Evolutionary conservation across 2,113 vertebrate genomes (phyloP).

Genomic region (Lagopus leucura): DNA sequence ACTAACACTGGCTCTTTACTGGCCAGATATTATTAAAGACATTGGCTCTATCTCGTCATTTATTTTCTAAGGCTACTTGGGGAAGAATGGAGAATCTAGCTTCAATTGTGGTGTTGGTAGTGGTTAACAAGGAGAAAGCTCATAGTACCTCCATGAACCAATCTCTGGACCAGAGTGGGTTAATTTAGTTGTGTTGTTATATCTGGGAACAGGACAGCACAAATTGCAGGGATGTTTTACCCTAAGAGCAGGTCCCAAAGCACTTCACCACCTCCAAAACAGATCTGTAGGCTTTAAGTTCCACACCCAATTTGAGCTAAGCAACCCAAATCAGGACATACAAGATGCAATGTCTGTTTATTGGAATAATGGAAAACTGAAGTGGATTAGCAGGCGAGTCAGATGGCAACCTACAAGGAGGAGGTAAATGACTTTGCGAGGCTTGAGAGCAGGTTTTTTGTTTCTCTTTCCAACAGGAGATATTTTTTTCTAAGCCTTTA

Average conservation of each 20-base stretch:
- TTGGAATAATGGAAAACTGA: not conserved
- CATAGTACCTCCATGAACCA: not conserved
- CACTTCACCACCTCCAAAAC: constrained; percentile 3
- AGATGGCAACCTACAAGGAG: not conserved
- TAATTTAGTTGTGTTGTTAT: constrained; percentile 10
- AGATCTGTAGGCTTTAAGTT: not conserved
- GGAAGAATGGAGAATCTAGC: not conserved
- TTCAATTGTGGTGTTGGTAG: not conserved
- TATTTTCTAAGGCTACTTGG: not conserved
- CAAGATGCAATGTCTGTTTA: not conserved
- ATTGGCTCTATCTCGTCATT: not conserved
- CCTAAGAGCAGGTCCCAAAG: not conserved
- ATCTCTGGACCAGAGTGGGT: not conserved
- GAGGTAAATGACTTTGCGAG: not conserved
- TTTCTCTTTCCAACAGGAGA: not conserved
- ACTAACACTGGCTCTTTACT: not conserved
- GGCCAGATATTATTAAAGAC: not conserved
- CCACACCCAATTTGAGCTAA: not conserved
- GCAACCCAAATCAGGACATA: not conserved
- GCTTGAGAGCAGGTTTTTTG: not conserved
- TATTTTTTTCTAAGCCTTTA: not conserved
- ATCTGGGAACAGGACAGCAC: not conserved
- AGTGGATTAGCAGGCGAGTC: not conserved
- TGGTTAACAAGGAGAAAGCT: not conserved
- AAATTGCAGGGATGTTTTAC: not conserved